Percentiles rank a stretch among this genome's conserved stretches.
These are phyloP conservation scores for Coreius guichenoti DNA, from an alignment of 2,797 vertebrate genomes.

Conservation along the genomic window DNA sequence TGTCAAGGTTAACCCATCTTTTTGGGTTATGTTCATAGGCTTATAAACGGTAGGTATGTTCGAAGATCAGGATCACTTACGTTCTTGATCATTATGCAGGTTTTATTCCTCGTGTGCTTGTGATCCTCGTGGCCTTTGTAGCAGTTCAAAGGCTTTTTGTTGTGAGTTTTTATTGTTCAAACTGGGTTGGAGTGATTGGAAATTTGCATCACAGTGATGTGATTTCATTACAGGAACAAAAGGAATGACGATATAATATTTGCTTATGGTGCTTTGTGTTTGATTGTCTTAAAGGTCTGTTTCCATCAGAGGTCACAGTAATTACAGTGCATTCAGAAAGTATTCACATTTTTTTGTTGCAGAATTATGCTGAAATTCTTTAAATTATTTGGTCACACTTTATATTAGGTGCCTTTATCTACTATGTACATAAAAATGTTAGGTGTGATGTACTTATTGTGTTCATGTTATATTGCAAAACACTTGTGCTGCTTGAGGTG, in stretches of 20 bases:
- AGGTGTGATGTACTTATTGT: background rate
- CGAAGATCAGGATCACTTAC: background rate
- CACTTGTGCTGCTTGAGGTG: background rate
- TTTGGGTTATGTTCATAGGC: conserved; percentile 7
- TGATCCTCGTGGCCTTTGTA: background rate
- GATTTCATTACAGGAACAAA: background rate
- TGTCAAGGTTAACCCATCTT: conserved; percentile 55
- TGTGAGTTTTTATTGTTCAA: background rate
- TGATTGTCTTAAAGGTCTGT: background rate
- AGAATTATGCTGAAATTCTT: background rate
- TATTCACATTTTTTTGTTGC: background rate
- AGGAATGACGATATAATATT: background rate
- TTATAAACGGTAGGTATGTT: background rate
- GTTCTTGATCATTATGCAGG: background rate
- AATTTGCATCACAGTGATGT: background rate
- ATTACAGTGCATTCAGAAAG: background rate
- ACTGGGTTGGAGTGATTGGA: background rate
- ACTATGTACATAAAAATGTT: background rate
- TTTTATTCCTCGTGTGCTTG: background rate
- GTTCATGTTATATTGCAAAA: background rate
- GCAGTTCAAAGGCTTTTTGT: background rate
- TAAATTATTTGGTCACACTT: background rate
- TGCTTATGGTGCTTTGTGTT: background rate
- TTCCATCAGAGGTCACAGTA: background rate
- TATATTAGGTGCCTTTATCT: background rate